Evolutionary conservation across 2,888 invertebrate genomes (phyloP), one percentile per base, ranked within the genome.

Genomic region (Pterostichus madidus): DNA sequence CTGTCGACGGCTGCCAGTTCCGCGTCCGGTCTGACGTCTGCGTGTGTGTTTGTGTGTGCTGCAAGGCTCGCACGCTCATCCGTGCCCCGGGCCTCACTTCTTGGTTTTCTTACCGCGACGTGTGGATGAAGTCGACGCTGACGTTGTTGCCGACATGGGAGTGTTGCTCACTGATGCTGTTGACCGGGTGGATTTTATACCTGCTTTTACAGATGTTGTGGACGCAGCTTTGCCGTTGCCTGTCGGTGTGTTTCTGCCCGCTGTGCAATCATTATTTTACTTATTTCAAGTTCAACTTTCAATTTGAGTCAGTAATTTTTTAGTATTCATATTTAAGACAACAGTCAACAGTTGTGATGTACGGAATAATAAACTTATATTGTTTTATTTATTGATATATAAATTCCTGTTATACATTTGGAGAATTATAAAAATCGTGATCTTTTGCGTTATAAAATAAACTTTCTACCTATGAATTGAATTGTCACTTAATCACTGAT

Each of bases 51-150:
- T 71, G 35, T 83, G 76, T 78, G 56, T 83, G 53, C 76, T 46
- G 61, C 52, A 76, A 79, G 71, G 59, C 64, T 68, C 52, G 56
- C 31, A 52, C 68, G 53, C 68, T 90, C 91, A 91, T 90, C 91
- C 91, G 87, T 90, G 88, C 83, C 89, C 87, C 83, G 91, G 90
- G 85, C 91, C 90, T 85, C 91, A 91, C 73, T 91, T 87, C 84
- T 91, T 91, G 85, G 91, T 90, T 46, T 81, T 81, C 35, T 81
- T 81, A 13, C 59, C 49, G 17, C 81, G 81, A 86, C 91, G 91
- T 1, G 90, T 90, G 39, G 91, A 91, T 0, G 91, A 91, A 6
- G 90, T 90, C 76, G 91, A 89, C 84, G 89, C 89, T 78, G 73
- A 46, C 17, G 68, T 77, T 75, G 71, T 83, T 46, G 59, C 15